Conservation (phyloP, 2,888 invertebrate species). For the Chouioia cunea region DNA sequence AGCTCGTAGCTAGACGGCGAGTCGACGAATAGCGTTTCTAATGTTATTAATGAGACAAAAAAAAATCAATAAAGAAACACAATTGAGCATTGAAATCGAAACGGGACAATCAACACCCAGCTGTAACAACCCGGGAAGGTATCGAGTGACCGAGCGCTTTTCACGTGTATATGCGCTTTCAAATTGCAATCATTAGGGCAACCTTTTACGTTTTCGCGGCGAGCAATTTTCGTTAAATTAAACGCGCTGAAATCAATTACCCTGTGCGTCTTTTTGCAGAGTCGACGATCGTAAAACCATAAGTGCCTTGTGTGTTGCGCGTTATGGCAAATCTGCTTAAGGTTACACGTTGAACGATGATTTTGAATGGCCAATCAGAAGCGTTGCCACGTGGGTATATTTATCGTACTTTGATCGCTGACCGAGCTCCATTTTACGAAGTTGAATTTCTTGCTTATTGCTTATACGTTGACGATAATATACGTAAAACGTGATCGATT, state of each 20-base stretch:
- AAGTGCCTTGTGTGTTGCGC: too few species aligned
- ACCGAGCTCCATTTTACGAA: too few species aligned
- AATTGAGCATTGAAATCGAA: conserved; percentile 11
- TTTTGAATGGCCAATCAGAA: too few species aligned
- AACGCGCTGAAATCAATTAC: conserved; percentile 63
- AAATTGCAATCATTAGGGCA: conserved; percentile 66
- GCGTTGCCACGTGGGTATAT: too few species aligned
- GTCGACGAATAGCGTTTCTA: conserved; percentile 40
- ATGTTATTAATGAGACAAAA: conserved; percentile 1
- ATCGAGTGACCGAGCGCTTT: conserved; percentile 34
- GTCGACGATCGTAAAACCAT: too few species aligned
- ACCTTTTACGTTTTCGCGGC: conserved; percentile 47
- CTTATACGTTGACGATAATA: too few species aligned
- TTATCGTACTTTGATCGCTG: too few species aligned
- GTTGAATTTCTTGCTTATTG: too few species aligned
- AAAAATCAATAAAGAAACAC: not conserved
- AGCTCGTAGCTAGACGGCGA: conserved; percentile 52
- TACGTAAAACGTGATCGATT: too few species aligned
- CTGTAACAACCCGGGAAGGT: conserved; percentile 15
- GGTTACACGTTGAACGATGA: too few species aligned
- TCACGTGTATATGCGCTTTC: conserved; percentile 10
- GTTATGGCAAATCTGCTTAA: too few species aligned
- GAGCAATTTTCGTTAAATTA: conserved; percentile 65
- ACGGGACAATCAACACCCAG: not conserved
- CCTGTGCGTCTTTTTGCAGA: not conserved